Evolutionary conservation across 2,113 vertebrate genomes (phyloP).

Genomic region (Gadus macrocephalus): DNA sequence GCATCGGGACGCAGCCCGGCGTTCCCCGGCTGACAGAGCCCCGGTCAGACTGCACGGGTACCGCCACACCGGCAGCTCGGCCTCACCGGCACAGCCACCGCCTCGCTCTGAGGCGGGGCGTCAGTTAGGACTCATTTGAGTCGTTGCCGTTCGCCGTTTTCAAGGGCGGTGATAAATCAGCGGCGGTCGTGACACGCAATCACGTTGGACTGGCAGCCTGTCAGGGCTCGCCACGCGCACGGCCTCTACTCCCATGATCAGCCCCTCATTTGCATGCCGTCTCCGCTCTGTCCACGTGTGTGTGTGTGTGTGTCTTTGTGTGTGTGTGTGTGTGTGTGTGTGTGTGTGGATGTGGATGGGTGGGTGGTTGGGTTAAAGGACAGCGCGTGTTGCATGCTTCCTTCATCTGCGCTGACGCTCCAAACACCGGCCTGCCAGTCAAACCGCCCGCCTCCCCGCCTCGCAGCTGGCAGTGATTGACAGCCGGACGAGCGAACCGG

Average conservation of each 20-base stretch:
- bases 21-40: too few relatives aligned
- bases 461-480: constrained; percentile 32
- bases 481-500: constrained; percentile 4
- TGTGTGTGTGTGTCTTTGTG: background rate
- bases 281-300: constrained; percentile 7
- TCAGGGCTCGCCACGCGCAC: constrained; percentile 13
- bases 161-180: constrained; percentile 40
- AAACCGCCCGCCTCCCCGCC: constrained; percentile 1
- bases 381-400: constrained; percentile 10
- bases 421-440: constrained; percentile 18
- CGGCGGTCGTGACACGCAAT: constrained; percentile 34
- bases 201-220: constrained; percentile 11
- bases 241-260: constrained; percentile 28
- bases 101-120: constrained; percentile 33
- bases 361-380: background rate
- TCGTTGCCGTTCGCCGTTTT: constrained; percentile 42
- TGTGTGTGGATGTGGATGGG: background rate
- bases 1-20: too few relatives aligned
- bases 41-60: constrained; percentile 3
- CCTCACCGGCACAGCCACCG: background rate
- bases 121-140: constrained; percentile 44
- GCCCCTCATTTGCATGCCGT: constrained; percentile 23
- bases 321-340: background rate
- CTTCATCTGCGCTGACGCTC: constrained; percentile 13
- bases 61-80: background rate